A percentile compares a stretch with the other conserved stretches of the same genome.
Conservation (phyloP, 2,888 invertebrate species). For the Pteria penguin region DNA sequence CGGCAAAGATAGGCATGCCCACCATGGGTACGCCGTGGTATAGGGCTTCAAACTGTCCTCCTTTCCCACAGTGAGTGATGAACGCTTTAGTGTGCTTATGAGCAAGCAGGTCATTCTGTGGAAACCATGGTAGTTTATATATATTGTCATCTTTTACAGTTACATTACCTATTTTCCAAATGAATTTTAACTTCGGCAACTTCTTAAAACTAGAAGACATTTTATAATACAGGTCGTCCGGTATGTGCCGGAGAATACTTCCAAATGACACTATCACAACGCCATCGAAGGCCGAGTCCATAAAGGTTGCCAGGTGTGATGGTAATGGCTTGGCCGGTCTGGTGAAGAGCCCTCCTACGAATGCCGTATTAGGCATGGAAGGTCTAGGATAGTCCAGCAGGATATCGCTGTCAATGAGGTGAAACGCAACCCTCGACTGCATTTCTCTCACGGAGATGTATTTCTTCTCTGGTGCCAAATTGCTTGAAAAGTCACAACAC, state of each 20-base stretch:
- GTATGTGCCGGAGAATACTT: conserved; percentile 37
- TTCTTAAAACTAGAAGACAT: conserved; percentile 48
- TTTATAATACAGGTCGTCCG: conserved; percentile 27
- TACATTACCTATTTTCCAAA: conserved; percentile 29
- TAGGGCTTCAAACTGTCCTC: conserved; percentile 63
- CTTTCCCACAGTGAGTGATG: conserved; percentile 65
- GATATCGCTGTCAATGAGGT: conserved; percentile 48
- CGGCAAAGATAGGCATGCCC: conserved; percentile 54
- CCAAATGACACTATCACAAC: conserved; percentile 63
- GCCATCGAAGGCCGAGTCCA: conserved; percentile 49
- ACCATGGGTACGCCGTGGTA: conserved; percentile 66
- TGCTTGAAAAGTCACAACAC: too few species aligned
- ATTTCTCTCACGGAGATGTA: conserved; percentile 19
- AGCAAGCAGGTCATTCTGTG: conserved; percentile 61
- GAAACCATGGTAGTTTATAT: conserved; percentile 52
- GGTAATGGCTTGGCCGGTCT: conserved; percentile 44
- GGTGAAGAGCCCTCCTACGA: conserved; percentile 52
- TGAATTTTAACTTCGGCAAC: conserved; percentile 34
- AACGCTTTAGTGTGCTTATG: conserved; percentile 58
- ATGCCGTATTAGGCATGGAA: conserved; percentile 49
- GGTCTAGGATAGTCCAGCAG: conserved; percentile 52
- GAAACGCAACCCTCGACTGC: conserved; percentile 25
- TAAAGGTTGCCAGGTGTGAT: conserved; percentile 42
- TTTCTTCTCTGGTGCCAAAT: conserved; percentile 34
- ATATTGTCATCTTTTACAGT: conserved; percentile 36